These are phyloP conservation scores for Sepiola atlantica DNA, from an alignment of 2,888 invertebrate genomes.

Conservation along the genomic window DNA sequence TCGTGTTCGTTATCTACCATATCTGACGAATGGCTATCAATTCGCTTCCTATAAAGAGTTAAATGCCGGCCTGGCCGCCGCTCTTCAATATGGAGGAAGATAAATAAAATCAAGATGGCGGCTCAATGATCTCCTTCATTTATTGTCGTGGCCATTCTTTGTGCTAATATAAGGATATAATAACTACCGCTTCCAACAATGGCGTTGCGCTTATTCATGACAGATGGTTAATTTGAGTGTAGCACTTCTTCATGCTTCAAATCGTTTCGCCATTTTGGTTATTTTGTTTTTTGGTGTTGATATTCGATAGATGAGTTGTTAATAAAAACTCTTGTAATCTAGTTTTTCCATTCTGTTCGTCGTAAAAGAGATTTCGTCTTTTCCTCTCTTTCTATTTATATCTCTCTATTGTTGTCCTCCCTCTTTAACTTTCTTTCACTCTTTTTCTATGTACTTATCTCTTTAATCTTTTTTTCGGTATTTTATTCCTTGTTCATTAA, in stretches of 20 bases:
- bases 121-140: background rate
- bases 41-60: background rate
- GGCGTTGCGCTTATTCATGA: conserved; percentile 9
- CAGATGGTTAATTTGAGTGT: background rate
- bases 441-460: no score
- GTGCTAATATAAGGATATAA: conserved; percentile 20
- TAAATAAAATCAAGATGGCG: background rate
- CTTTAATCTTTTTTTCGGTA: no score
- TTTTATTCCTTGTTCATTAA: no score
- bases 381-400: no score
- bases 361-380: background rate
- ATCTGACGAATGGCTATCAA: background rate
- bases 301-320: background rate
- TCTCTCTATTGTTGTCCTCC: no score
- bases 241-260: background rate
- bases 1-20: background rate
- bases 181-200: conserved; percentile 14
- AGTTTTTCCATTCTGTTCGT: background rate
- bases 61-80: background rate
- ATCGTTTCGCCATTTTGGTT: background rate
- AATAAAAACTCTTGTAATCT: background rate
- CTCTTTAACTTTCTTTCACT: no score
- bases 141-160: background rate
- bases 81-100: conserved; percentile 32
- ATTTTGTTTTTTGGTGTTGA: background rate